These are phyloP conservation scores for Carollia perspicillata DNA, from an alignment of 2,113 vertebrate species.

Conservation along the genomic window DNA sequence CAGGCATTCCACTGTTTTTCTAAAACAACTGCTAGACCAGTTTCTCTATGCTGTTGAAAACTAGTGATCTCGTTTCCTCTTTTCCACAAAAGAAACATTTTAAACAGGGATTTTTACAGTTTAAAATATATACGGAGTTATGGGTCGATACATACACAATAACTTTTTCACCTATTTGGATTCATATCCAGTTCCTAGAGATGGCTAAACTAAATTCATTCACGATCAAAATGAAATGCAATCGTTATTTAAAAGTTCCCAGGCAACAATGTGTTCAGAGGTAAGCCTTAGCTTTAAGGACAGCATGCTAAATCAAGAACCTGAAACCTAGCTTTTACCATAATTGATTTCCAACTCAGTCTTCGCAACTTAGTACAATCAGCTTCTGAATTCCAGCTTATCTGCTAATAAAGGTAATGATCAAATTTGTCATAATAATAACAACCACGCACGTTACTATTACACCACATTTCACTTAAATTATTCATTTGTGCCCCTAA, in stretches of 20 bases:
- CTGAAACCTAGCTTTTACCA: neutral
- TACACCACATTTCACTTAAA: neutral
- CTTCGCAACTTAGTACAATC: neutral
- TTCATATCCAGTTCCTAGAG: neutral
- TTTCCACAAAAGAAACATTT: neutral
- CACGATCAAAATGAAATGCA: slow-evolving; percentile 1
- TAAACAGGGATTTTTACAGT: neutral
- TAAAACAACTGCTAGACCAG: neutral
- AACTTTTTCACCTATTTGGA: neutral
- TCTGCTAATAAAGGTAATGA: neutral
- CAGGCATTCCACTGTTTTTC: neutral
- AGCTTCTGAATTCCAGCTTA: neutral
- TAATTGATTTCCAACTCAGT: neutral
- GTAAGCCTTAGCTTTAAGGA: neutral
- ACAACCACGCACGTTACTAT: neutral
- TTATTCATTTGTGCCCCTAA: neutral
- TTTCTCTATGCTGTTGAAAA: neutral
- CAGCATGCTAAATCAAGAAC: neutral
- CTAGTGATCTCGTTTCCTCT: neutral
- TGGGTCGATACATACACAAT: neutral
- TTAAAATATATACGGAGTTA: neutral
- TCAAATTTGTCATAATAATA: neutral
- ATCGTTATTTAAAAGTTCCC: neutral
- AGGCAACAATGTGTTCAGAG: neutral
- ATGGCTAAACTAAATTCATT: neutral